Evolutionary conservation across 2,113 vertebrate genomes (phyloP).

Genomic region (Indicator maculatus): DNA sequence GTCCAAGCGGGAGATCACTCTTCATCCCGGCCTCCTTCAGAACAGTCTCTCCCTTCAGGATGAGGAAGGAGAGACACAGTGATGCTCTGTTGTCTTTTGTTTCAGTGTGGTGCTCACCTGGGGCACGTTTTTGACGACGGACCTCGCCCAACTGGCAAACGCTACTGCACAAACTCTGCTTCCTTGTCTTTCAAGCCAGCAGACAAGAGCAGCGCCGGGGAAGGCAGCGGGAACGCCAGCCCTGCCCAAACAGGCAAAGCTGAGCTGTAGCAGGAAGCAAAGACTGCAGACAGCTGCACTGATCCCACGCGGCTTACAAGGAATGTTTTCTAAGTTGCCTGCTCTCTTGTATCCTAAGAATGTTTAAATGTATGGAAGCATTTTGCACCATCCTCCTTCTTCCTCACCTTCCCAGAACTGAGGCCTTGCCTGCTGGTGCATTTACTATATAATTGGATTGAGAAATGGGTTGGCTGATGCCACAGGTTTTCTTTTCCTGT

Average conservation of each 20-base stretch:
- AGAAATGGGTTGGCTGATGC: conserved; percentile 23
- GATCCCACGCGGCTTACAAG: conserved; percentile 50
- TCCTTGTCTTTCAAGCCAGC: conserved; percentile 82
- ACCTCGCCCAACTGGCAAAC: conserved; percentile 91
- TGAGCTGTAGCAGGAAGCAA: conserved; percentile 65
- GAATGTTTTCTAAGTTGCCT: conserved; percentile 59
- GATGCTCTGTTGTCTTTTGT: conserved; percentile 61
- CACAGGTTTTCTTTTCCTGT: conserved; percentile 19
- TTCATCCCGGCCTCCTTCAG: too few relatives aligned
- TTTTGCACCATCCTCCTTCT: conserved; percentile 64
- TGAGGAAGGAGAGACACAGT: not conserved
- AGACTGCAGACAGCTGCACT: conserved; percentile 13
- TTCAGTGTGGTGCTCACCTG: conserved; percentile 95
- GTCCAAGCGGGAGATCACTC: too few relatives aligned
- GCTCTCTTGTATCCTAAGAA: conserved; percentile 67
- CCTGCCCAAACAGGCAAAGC: conserved; percentile 62
- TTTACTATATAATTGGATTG: conserved; percentile 50
- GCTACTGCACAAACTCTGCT: conserved; percentile 96
- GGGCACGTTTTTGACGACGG: conserved; percentile 98
- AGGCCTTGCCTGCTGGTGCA: conserved; percentile 43
- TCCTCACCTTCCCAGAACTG: conserved; percentile 55
- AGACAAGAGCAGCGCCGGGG: conserved; percentile 42
- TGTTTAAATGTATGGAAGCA: conserved; percentile 66
- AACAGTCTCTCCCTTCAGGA: too few relatives aligned
- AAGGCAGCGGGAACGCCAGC: not conserved